These are phyloP conservation scores for Sericinus montela DNA, from an alignment of 2,888 invertebrate genomes.

Conservation along the genomic window DNA sequence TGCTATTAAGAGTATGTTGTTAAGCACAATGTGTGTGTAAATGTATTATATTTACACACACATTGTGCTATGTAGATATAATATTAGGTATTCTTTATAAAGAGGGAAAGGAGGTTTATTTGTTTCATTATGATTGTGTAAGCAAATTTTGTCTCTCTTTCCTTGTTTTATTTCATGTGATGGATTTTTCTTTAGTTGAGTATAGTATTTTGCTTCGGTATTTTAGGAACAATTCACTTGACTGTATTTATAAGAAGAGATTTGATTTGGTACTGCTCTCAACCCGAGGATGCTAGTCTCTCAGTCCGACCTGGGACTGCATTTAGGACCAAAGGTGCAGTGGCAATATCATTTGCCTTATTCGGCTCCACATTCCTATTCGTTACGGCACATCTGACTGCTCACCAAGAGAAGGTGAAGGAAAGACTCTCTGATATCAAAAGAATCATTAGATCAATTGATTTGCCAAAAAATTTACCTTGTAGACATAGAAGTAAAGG, in stretches of 20 bases:
- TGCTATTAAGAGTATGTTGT: too few relatives aligned
- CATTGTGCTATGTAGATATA: too few relatives aligned
- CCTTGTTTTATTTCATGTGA: too few relatives aligned
- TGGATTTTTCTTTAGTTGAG: too few relatives aligned
- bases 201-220: constrained; percentile 1
- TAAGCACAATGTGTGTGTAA: too few relatives aligned
- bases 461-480: constrained; percentile 90
- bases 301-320: constrained; percentile 94
- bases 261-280: constrained; percentile 97
- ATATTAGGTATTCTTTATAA: too few relatives aligned
- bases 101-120: too few relatives aligned
- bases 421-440: constrained; percentile 92
- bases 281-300: constrained; percentile 91
- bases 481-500: constrained; percentile 87
- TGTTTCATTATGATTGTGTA: too few relatives aligned
- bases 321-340: constrained; percentile 96
- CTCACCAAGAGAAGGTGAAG: constrained; percentile 93
- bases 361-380: constrained; percentile 98
- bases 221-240: constrained; percentile 89
- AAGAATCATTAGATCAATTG: constrained; percentile 88
- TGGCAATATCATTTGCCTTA: constrained; percentile 93
- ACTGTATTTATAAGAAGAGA: constrained; percentile 93
- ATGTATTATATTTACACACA: too few relatives aligned
- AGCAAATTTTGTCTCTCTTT: too few relatives aligned
- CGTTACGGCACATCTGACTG: constrained; percentile 96